Evolutionary conservation across 1,140 invertebrate genomes (phyloP).

Genomic region (Sycophaga agraensis): DNA sequence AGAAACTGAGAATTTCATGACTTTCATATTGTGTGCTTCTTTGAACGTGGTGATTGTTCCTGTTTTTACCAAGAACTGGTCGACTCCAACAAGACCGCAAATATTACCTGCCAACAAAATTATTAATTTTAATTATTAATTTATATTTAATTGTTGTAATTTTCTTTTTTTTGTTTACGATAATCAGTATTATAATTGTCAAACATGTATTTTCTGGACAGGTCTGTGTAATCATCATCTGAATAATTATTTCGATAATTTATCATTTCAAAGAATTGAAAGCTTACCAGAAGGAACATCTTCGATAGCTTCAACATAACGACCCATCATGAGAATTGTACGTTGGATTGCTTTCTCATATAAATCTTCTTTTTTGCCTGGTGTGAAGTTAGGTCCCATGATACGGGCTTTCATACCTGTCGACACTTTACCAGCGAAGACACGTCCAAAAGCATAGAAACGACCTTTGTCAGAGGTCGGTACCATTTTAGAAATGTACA

Average conservation of each 20-base stretch:
- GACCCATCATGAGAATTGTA: slow-evolving; percentile 99
- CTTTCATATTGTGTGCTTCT: slow-evolving; percentile 98
- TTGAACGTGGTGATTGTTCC: slow-evolving; percentile 99
- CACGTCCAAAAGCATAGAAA: slow-evolving; percentile 99
- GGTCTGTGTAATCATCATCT: slow-evolving; percentile 50
- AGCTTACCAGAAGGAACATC: slow-evolving; percentile 90
- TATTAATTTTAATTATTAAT: background rate
- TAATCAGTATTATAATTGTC: slow-evolving; percentile 25
- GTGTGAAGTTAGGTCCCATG: slow-evolving; percentile 97
- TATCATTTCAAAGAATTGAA: too few species aligned
- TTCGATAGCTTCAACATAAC: slow-evolving; percentile 99
- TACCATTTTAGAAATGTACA: slow-evolving; percentile 99
- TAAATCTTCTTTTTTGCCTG: slow-evolving; percentile 98
- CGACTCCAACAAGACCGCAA: slow-evolving; percentile 98
- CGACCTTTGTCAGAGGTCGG: slow-evolving; percentile 99
- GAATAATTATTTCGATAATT: slow-evolving; percentile 8
- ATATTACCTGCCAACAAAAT: slow-evolving; percentile 76
- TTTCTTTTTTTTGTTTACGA: background rate
- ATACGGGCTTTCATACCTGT: slow-evolving; percentile 97
- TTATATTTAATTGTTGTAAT: background rate
- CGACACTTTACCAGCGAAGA: slow-evolving; percentile 95
- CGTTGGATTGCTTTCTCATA: slow-evolving; percentile 99
- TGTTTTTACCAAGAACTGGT: slow-evolving; percentile 99
- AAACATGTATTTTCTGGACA: slow-evolving; percentile 44
- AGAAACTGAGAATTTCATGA: slow-evolving; percentile 99